Evolutionary conservation across 2,888 invertebrate species (phyloP).

Genomic region (Heliothis peltigera): DNA sequence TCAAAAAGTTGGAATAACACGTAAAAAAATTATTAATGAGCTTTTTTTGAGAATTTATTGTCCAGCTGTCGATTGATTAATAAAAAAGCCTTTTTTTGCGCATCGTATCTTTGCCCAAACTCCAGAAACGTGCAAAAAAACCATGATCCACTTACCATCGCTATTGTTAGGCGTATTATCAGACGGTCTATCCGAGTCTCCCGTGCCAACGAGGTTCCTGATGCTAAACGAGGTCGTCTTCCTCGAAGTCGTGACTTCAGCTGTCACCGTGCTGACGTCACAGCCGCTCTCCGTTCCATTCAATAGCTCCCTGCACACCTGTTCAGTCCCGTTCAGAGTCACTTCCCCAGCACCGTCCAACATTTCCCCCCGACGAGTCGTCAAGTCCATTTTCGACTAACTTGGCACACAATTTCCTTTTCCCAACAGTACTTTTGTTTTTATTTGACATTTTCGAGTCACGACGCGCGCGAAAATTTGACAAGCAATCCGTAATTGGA

Average conservation of each 20-base stretch:
- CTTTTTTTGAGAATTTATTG: no score
- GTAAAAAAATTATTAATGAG: constrained; percentile 11
- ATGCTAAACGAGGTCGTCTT: constrained; percentile 85
- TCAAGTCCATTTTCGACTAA: constrained; percentile 85
- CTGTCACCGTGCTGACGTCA: constrained; percentile 78
- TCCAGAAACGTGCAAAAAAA: not conserved
- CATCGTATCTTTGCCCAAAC: not conserved
- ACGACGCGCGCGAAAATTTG: constrained; percentile 56
- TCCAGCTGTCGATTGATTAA: no score
- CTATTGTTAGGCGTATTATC: constrained; percentile 75
- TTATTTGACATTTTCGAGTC: constrained; percentile 67
- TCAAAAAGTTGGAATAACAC: no score
- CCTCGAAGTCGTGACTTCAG: constrained; percentile 74
- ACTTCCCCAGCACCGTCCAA: constrained; percentile 69
- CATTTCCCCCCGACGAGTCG: constrained; percentile 82
- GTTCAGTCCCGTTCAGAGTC: constrained; percentile 73
- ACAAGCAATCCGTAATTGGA: constrained; percentile 59
- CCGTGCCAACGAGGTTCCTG: constrained; percentile 83
- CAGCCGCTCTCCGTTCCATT: constrained; percentile 75
- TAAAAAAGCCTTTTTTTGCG: no score
- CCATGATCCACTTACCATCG: constrained; percentile 76
- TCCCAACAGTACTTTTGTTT: constrained; percentile 61
- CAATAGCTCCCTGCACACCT: constrained; percentile 76
- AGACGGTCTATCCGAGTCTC: constrained; percentile 76
- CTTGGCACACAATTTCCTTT: constrained; percentile 59